Percentiles rank a stretch among this genome's conserved stretches.
Conservation (phyloP, 1,140 invertebrate genomes). For the Drosophila melanogaster region Release_6_plus_ISO1_MT NT_033779.5:7402501-7403000, state of each 20-base stretch:
- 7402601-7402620: constrained; percentile 2
- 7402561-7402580: constrained; percentile 24
- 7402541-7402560: constrained; percentile 49
- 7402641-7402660: constrained; percentile 22
- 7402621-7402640: no score
- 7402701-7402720: constrained; percentile 29
- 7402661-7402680: constrained; percentile 41
- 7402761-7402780: constrained; percentile 45
- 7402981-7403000: constrained; percentile 21
- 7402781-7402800: constrained; percentile 1
- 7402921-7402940: constrained; percentile 34
- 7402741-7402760: constrained; percentile 62
- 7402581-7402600: constrained; percentile 44
- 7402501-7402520: constrained; percentile 13
- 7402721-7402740: constrained; percentile 56
- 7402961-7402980: background rate
- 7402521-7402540: constrained; percentile 50
- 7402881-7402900: constrained; percentile 35
- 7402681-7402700: constrained; percentile 36
- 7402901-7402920: constrained; percentile 31
- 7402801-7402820: constrained; percentile 57
- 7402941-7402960: constrained; percentile 16
- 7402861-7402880: constrained; percentile 26
- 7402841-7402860: constrained; percentile 35
- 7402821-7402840: constrained; percentile 34